Base-by-base conservation (phyloP, 2,113 vertebrate genomes). In the Blennius ocellaris region DNA sequence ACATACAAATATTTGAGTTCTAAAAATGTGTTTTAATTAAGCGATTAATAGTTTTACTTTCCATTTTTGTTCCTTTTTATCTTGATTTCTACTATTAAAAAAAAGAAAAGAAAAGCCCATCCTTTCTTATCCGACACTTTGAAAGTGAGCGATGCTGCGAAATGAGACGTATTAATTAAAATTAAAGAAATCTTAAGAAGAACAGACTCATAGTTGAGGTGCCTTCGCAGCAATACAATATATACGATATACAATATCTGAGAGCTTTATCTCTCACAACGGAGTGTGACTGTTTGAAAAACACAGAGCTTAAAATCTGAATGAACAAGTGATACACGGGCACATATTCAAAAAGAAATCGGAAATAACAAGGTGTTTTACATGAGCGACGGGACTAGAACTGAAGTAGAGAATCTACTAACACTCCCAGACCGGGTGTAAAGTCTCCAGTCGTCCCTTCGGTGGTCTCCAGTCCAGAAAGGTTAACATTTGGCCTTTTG, bases 401-500 rank as follows among this genome's bases (percentile, higher is more conserved):
- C 7, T 5, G 11, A 60, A 8, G 21, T 15, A 50, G 55, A 6
- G 17, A 58, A 47, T n/a, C 30, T 38, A 14, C 8, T 40, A 55
- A 49, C 9, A 16, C 11, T 40, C 51, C 17, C 64, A 10, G 11
- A 52, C 21, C 40, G 14, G 21, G 30, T 41, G 45, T 36, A 21
- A 12, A 39, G 16, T 8, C 53, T 30, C 38, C 52, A 10, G 37
- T n/a, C 11, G 21, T 45, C 49, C 11, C 44, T 49, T 3, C 7
- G 21, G 21, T 12, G 37, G 10, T 55, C 55, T 14, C 8, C 7
- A 30, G 21, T 30, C 21, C 21, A 30, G 21, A 30, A 30, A 30
- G 53, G 67, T 75, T 83, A 67, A 70, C 63, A 9, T 69, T 67
- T 47, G 70, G 66, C 58, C 83, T 59, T 85, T 83, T 87, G 74